These are phyloP conservation scores for Pyralis farinalis DNA, from an alignment of 2,888 invertebrate species.

Conservation along the genomic window DNA sequence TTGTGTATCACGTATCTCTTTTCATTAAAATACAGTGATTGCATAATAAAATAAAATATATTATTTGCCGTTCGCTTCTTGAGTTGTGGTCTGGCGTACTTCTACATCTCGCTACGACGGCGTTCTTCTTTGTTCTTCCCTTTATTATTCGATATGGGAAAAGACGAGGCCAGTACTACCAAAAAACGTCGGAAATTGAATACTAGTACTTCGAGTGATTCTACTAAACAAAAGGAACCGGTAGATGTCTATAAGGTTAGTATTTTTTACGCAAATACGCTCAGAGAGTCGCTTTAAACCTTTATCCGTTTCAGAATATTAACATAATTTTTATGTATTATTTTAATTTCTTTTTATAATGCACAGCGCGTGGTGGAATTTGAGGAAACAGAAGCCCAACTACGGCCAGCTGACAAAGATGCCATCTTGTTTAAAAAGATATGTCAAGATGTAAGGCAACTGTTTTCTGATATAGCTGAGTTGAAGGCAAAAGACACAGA, in stretches of 20 bases:
- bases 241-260: constrained; percentile 83
- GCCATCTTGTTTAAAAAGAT: constrained; percentile 84
- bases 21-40: too few relatives aligned
- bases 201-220: constrained; percentile 52
- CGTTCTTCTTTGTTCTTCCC: too few relatives aligned
- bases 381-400: constrained; percentile 87
- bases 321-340: too few relatives aligned
- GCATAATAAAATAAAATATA: too few relatives aligned
- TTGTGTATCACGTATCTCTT: too few relatives aligned
- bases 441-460: constrained; percentile 85
- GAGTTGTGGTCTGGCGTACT: too few relatives aligned
- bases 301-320: too few relatives aligned
- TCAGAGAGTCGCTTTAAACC: too few relatives aligned
- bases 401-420: constrained; percentile 85
- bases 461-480: constrained; percentile 85
- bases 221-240: constrained; percentile 59
- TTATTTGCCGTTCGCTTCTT: too few relatives aligned
- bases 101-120: too few relatives aligned
- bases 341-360: too few relatives aligned
- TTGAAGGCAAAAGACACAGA: constrained; percentile 81
- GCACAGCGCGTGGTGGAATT: constrained; percentile 84
- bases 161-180: constrained; percentile 67
- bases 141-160: constrained; percentile 64
- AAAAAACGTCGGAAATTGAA: constrained; percentile 81
- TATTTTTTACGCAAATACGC: constrained; percentile 10